phyloP scores from a whole-genome alignment of 2,113 vertebrate species.

The Gasterosteus nipponicus region DNA sequence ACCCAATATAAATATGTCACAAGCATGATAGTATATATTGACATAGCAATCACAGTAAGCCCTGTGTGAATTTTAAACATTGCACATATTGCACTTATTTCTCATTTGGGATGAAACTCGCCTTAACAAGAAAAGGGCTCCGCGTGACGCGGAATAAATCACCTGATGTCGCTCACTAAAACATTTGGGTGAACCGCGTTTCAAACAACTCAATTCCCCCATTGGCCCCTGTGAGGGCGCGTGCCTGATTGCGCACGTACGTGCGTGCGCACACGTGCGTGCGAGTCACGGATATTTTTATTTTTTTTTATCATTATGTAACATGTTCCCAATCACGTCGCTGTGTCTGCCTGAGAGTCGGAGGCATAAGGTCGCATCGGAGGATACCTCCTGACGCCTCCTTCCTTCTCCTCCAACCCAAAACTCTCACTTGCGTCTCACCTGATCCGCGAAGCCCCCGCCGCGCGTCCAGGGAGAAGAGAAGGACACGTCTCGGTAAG shows the following conservation, averaged over 20 bases:
- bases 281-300: constrained; percentile 39
- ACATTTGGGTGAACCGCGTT: constrained; percentile 23
- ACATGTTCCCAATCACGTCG: constrained; percentile 68
- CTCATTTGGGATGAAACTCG: constrained; percentile 7
- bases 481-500: constrained; percentile 47
- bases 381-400: constrained; percentile 58
- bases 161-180: background rate
- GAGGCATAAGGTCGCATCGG: constrained; percentile 63
- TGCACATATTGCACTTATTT: constrained; percentile 18
- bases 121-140: constrained; percentile 3
- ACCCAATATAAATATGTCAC: background rate
- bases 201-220: constrained; percentile 38
- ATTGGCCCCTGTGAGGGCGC: constrained; percentile 2
- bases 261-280: background rate
- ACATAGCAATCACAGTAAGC: background rate
- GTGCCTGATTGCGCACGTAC: constrained; percentile 24
- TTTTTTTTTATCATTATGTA: constrained; percentile 58
- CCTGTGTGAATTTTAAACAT: background rate
- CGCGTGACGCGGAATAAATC: background rate
- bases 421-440: constrained; percentile 48
- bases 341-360: constrained; percentile 40
- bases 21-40: background rate
- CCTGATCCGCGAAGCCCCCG: constrained; percentile 32
- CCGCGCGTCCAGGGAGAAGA: constrained; percentile 23
- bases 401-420: constrained; percentile 47